Conservation (phyloP, 1,140 invertebrate species). For the Holcopasites calliopsidis region DNA sequence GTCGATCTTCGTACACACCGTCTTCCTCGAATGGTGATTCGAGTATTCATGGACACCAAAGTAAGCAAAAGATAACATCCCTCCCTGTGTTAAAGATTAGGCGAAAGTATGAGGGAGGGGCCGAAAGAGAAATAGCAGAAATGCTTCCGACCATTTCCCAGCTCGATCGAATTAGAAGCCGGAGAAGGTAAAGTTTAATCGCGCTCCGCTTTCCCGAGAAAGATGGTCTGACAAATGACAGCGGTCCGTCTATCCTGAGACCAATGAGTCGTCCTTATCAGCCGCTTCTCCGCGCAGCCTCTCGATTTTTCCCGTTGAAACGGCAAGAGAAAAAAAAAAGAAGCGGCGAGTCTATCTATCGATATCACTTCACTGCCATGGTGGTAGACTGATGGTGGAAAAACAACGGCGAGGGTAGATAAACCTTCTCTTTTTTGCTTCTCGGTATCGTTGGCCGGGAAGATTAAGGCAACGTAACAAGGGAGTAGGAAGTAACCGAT, state of each 20-base stretch:
- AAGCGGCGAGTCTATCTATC: slow-evolving; percentile 61
- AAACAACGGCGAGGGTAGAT: slow-evolving; percentile 66
- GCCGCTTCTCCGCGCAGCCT: slow-evolving; percentile 49
- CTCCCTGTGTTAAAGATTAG: background rate
- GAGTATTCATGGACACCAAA: too few relatives aligned
- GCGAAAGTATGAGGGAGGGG: too few relatives aligned
- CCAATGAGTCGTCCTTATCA: slow-evolving; percentile 69
- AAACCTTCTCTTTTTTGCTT: slow-evolving; percentile 57
- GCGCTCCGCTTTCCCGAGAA: slow-evolving; percentile 27
- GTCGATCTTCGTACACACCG: too few relatives aligned
- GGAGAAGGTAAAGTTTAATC: slow-evolving; percentile 25
- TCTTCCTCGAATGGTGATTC: too few relatives aligned
- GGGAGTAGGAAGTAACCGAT: slow-evolving; percentile 33
- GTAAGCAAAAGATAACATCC: background rate
- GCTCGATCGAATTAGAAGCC: slow-evolving; percentile 48
- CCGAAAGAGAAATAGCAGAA: slow-evolving; percentile 31
- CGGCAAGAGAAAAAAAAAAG: too few relatives aligned
- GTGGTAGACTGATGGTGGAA: slow-evolving; percentile 70
- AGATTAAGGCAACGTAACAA: slow-evolving; percentile 60
- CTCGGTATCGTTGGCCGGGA: slow-evolving; percentile 49
- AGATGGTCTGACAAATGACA: slow-evolving; percentile 67
- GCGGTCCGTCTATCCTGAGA: slow-evolving; percentile 64
- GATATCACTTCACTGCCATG: slow-evolving; percentile 66
- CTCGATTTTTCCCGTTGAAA: slow-evolving; percentile 52
- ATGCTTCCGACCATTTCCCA: slow-evolving; percentile 34